Evolutionary conservation across 2,888 invertebrate genomes (phyloP), one percentile per base, ranked within the genome.

Genomic region (Amphimallon solstitiale): DNA sequence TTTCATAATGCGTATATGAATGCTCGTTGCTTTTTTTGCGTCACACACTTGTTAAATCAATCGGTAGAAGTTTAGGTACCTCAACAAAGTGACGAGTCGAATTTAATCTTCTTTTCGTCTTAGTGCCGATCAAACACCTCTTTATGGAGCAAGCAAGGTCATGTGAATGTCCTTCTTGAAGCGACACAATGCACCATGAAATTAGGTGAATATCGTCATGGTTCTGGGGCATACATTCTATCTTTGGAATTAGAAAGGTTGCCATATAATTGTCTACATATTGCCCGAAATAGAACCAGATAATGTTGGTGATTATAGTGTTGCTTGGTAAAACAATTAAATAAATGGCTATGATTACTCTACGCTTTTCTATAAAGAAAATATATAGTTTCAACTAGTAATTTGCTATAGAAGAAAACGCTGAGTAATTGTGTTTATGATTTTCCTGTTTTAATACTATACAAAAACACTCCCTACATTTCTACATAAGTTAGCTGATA

Each of bases 151-250:
- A 43, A 40, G 40, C 56, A 56, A 56, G 56, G 56, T 40, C 56
- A 56, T 14, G 23, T 56, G 56, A 56, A 56, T 56, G 56, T 56
- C 56, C 56, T 56, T 56, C 35, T 56, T 56, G 40, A 23, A 40
- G 7, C 14, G 15, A 15, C 23, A 56, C 43, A 56, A 56, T 56
- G 40, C 40, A 40, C 40, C 56, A 40, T 43, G 56, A 56, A 56
- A 56, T 56, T 56, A 56, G 56, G 56, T 56, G 56, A 56, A 40
- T 40, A 56, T 56, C 56, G 56, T 56, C 56, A 56, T 43, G 56
- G 56, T 56, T 56, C 40, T 40, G 40, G 23, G 56, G 40, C 56
- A 56, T 17, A 56, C 56, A 54, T 56, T 56, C 56, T 56, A 43
- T 21, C 23, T 17, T n/a, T 43, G n/a, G 56, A 40, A 56, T 56